Base-by-base conservation (phyloP, 2,888 invertebrate genomes). In the Folsomia candida region DNA sequence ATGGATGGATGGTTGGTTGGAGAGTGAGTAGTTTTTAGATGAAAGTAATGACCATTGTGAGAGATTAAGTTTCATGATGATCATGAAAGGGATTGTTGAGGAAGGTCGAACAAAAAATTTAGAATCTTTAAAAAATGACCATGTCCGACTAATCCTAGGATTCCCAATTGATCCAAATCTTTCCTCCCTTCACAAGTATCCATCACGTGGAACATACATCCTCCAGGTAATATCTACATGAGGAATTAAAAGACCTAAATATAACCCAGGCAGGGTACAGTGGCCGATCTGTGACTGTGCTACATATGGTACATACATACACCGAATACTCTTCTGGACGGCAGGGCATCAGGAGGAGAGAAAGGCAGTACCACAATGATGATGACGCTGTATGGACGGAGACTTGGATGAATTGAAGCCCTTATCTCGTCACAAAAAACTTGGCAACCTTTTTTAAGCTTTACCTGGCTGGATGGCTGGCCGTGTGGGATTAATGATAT, bases 41-140 rank as follows among this genome's bases (percentile, higher is more conserved):
- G 26, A 59, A 61, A 61, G 61, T 61, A 61, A 61, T 61, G 61
- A 61, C 61, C 61, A 61, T 61, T 61, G 26, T 61, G 61, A 61
- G 60, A 61, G 61, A 61, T 61, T 61, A 61, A 61, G 28, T 61
- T 61, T 61, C 61, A 61, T n/a, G 54, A 54, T 28, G 27, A 27
- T 28, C 61, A 61, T 61, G 29, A 61, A 54, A 28, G 61, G 61
- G 28, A 61, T 61, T 61, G 61, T 61, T 61, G 61, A 20, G 61
- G n/a, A 61, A 61, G 61, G 61, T 26, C 61, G 61, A 28, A 61
- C 60, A 60, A 60, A 26, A 61, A 28, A 28, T 54, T 54, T 54
- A 54, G 28, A 61, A 61, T 28, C 61, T 61, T 61, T 61, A 61
- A 61, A 61, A 61, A 61, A 61, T 61, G 61, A 61, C 61, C 61